Base-by-base conservation (phyloP, 2,888 invertebrate species). In the Calameuta filiformis region DNA sequence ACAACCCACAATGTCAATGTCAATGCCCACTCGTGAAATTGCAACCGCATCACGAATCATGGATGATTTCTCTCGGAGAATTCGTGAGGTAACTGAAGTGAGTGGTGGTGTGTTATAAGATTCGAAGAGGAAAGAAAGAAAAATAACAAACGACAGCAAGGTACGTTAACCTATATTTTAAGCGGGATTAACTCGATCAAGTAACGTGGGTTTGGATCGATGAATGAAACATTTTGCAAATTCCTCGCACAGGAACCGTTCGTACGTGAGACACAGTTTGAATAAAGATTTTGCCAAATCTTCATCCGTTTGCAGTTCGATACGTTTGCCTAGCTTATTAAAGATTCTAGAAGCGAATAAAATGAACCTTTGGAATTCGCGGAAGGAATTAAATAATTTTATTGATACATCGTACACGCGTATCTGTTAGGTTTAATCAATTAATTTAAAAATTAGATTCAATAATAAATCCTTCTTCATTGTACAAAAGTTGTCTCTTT, bases 141-240 rank as follows among this genome's bases (percentile, higher is more conserved):
- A 71, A 77, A 35, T 78, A 85, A 81, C 69, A 81, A 82, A 74
- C 73, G 76, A 33, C 37, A 76, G 76, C 80, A 80, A 80, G 79
- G 77, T 23, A 75, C 11, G 77, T 75, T 79, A 75, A 81, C 75
- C 56, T 56, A 56, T 9, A 56, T 56, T 56, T 56, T 56, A 56
- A 56, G 56, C 9, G 56, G 56, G 23, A 23, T 56, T 23, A 56
- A 23, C 23, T 56, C 9, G 56, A 56, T 9, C 56, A 9, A 23
- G 56, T 23, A 23, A 56, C 23, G 23, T 56, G 23, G 56, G 71
- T 78, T 82, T 78, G 75, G 75, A 68, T 77, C 80, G 83, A 85
- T 85, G 85, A 85, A 85, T 85, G 82, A 85, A 85, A 85, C 84
- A 85, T 85, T 85, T 83, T 69, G 37, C 78, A 69, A 77, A 68